Evolutionary conservation across 2,888 invertebrate species (phyloP).

Genomic region (Axea sp.): DNA sequence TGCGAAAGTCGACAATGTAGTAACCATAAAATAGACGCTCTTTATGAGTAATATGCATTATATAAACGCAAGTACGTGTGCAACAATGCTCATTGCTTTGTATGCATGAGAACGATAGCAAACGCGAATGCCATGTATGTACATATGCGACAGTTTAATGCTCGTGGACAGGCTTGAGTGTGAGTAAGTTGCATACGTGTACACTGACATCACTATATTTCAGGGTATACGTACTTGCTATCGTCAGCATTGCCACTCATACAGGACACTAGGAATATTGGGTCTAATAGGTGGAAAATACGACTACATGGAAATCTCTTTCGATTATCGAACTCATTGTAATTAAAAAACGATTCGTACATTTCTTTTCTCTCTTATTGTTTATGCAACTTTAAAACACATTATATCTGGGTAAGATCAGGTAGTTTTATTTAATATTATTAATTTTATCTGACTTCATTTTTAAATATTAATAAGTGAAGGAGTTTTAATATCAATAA

Average conservation of each 20-base stretch:
- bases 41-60: slow-evolving; percentile 58
- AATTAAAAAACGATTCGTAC: too few species aligned
- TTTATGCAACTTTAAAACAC: too few species aligned
- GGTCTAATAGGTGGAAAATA: slow-evolving; percentile 75
- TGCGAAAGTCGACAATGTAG: slow-evolving; percentile 52
- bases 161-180: slow-evolving; percentile 33
- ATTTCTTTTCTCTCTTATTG: too few species aligned
- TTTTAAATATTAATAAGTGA: too few species aligned
- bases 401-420: too few species aligned
- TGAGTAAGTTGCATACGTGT: slow-evolving; percentile 32
- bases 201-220: slow-evolving; percentile 43
- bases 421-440: too few species aligned
- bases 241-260: slow-evolving; percentile 43
- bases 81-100: slow-evolving; percentile 58
- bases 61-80: slow-evolving; percentile 57
- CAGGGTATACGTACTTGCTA: slow-evolving; percentile 29
- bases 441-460: too few species aligned
- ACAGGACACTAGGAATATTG: slow-evolving; percentile 47
- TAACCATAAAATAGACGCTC: slow-evolving; percentile 51
- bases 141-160: slow-evolving; percentile 57
- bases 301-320: slow-evolving; percentile 60
- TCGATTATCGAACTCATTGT: slow-evolving; percentile 31
- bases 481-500: too few species aligned
- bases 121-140: slow-evolving; percentile 40
- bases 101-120: slow-evolving; percentile 55